Percentiles rank a stretch among this genome's conserved stretches.
Conservation (phyloP, 1,140 invertebrate species). For the Ceratoteleas bidentatus region DNA sequence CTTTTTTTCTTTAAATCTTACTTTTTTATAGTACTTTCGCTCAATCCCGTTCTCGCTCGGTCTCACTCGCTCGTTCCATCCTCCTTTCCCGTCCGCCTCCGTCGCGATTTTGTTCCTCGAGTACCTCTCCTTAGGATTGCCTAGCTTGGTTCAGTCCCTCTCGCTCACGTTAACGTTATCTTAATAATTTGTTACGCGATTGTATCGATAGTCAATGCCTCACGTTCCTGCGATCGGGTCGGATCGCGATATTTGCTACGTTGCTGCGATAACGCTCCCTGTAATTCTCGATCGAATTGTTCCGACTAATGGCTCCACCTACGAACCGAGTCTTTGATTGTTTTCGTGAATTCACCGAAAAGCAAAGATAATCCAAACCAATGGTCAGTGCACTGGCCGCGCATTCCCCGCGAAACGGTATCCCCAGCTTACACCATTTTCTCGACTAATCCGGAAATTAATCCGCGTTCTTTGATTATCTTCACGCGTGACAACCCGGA, state of each 20-base stretch:
- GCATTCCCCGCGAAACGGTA: neutral
- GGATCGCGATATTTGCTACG: conserved; percentile 43
- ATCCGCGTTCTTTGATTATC: conserved; percentile 13
- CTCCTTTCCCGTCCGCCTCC: neutral
- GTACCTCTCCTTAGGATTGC: conserved; percentile 13
- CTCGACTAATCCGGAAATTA: too few relatives aligned
- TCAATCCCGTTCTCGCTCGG: conserved; percentile 8
- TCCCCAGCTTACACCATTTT: too few relatives aligned
- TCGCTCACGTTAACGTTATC: conserved; percentile 29
- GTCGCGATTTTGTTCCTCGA: conserved; percentile 15
- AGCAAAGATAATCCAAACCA: conserved; percentile 15
- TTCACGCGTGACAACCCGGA: conserved; percentile 29
- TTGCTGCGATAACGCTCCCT: conserved; percentile 45
- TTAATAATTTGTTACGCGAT: conserved; percentile 55
- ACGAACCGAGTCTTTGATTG: conserved; percentile 34
- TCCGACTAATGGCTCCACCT: conserved; percentile 32
- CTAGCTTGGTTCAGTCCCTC: conserved; percentile 6
- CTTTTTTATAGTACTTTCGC: conserved; percentile 48
- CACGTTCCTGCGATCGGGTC: conserved; percentile 39
- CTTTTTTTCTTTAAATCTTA: conserved; percentile 48
- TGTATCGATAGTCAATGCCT: conserved; percentile 63
- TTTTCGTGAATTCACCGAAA: neutral
- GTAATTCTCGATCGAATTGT: conserved; percentile 36
- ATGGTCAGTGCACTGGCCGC: neutral
- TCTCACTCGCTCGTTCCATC: neutral